Base-by-base conservation (phyloP, 2,888 invertebrate genomes). In the Helobdella robusta region DNA sequence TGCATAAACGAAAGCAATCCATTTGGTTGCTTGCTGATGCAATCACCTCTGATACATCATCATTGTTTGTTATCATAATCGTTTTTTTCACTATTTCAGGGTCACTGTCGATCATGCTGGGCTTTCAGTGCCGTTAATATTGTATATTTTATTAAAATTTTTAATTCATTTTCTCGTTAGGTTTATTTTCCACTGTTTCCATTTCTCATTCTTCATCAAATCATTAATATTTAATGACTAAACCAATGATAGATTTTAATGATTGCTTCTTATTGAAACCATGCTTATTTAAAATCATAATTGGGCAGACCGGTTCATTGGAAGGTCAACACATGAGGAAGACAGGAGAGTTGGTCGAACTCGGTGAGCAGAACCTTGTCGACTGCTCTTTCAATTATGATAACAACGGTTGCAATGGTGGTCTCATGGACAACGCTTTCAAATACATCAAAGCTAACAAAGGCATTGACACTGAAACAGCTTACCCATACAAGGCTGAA, bases 381-480 rank as follows among this genome's bases (percentile, higher is more conserved):
- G 81, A 81, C 72, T 81, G 81, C 72, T 79, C 79, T 1, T 32
- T 18, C 25, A 54, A 40, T 25, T 66, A 56, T 69, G 67, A 64
- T 58, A 73, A 62, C 67, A 54, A 67, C 40, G 71, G 72, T 11
- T 72, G 72, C 48, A 67, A 70, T 18, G 72, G 72, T 11, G 72
- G 72, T 36, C 68, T 72, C 32, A 72, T 72, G 72, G 71, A 71
- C 59, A 59, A 70, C 35, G 73, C 72, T 32, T 73, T 73, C 67
- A 62, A 71, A 60, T 73, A 73, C 68, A 82, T 87, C n/a, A 85
- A 88, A 68, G 64, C 62, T 28, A 77, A 83, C 72, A 83, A 83
- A 2, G 91, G 91, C 0, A 81, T 90, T 4, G 86, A 87, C 83
- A 77, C 76, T 0, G 77, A 77, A 67, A 62, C 68, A 3, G 71